Evolutionary conservation across 2,113 vertebrate genomes (phyloP), one percentile per base, ranked within the genome.

Genomic region (Cavia aperea): DNA sequence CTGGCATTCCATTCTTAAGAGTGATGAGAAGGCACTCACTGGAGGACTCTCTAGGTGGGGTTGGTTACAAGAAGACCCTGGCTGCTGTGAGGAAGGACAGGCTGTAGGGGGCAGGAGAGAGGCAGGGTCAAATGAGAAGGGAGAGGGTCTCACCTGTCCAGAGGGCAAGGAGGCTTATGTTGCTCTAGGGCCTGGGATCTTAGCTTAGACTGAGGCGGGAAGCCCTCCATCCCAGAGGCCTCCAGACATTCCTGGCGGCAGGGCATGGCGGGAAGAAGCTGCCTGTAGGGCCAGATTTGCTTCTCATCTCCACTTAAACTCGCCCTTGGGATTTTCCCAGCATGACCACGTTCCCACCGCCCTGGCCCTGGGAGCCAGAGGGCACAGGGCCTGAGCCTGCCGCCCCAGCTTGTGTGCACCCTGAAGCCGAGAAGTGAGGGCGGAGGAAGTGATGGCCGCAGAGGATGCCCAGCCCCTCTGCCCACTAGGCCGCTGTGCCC

Each of bases 31-130:
- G 63, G 12, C 79, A 0, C 63, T 15, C 79, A 0, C 63, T 15
- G 68, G 73, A 36, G 68, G 56, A 26, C 82, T 73, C 65, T 54
- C 4, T 8, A 1, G 9, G 18, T 0, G 10, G n/a, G n/a, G 51
- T 58, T 90, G 75, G 14, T 60, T 90, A 75, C 23, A 21, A 65
- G 33, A 82, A 63, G 54, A 49, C 56, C 36, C 43, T 29, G 66
- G 60, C 88, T 95, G 92, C 86, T 43, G 14, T 68, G 73, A n/a
- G 46, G 7, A 8, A 8, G 2, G 39, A 26, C 49, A 33, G 65
- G 14, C 88, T 81, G 73, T 51, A 93, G 95, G 58, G 85, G 88
- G 75, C 89, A 93, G 83, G 58, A 94, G 51, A 9, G 77, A 94
- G 92, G 87, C 73, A 51, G 91, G 72, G 72, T 10, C 7, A 0